Percentiles rank a stretch among this genome's conserved stretches.
Conservation (phyloP, 2,888 invertebrate species). For the Drosophila tripunctata region DNA sequence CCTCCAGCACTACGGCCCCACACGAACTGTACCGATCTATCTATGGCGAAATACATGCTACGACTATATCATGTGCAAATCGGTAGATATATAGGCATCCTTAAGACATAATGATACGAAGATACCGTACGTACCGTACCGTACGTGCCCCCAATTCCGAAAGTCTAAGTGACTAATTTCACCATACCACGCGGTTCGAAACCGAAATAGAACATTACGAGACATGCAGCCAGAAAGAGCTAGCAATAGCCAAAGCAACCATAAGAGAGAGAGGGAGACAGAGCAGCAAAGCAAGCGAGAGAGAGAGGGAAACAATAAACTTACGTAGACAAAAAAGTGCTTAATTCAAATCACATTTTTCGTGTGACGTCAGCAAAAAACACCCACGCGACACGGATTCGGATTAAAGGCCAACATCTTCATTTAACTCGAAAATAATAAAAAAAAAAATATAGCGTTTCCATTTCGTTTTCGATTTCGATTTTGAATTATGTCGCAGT, state of each 20-base stretch:
- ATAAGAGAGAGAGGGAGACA: no score
- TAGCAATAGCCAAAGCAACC: background rate
- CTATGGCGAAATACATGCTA: constrained; percentile 4
- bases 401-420: constrained; percentile 32
- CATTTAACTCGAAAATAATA: constrained; percentile 8
- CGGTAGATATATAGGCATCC: constrained; percentile 11
- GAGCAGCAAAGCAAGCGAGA: background rate
- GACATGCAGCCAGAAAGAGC: background rate
- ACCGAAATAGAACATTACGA: constrained; percentile 50
- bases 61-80: background rate
- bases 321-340: constrained; percentile 10
- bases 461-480: constrained; percentile 2
- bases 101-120: constrained; percentile 12
- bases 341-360: constrained; percentile 9
- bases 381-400: constrained; percentile 14
- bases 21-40: constrained; percentile 2
- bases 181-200: constrained; percentile 47
- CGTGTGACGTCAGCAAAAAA: constrained; percentile 21
- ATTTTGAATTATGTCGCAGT: background rate
- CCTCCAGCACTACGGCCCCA: no score
- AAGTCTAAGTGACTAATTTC: constrained; percentile 38
- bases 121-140: constrained; percentile 13
- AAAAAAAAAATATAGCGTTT: background rate
- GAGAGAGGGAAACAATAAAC: constrained; percentile 4
- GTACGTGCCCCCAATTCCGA: constrained; percentile 24